These are phyloP conservation scores for Eulemur albifrons DNA, from an alignment of 2,797 vertebrate genomes.

Conservation along the genomic window DNA sequence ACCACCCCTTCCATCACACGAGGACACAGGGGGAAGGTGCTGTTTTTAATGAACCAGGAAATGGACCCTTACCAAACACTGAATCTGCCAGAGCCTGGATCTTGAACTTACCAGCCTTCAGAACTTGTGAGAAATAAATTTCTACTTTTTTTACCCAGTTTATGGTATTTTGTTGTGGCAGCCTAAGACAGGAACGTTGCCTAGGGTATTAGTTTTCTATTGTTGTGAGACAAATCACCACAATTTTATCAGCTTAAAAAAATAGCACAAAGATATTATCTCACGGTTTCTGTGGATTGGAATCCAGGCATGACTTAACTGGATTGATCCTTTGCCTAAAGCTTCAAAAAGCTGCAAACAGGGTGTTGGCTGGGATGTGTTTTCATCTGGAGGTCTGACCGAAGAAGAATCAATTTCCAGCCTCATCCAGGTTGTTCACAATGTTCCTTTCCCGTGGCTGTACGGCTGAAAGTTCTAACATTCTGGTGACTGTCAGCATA, in stretches of 20 bases:
- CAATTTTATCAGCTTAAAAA: background rate
- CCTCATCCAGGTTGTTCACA: background rate
- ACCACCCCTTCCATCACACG: background rate
- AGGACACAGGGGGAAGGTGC: background rate
- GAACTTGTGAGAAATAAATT: background rate
- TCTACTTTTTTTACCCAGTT: background rate
- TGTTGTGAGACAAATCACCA: background rate
- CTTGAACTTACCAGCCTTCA: background rate
- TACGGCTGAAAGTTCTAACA: background rate
- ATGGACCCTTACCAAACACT: background rate
- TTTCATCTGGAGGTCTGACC: background rate
- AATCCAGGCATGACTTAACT: background rate
- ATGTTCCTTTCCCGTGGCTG: background rate
- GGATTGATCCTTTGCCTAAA: background rate
- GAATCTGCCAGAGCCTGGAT: background rate
- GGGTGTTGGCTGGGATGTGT: background rate
- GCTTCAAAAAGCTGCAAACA: background rate
- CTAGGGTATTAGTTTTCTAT: background rate
- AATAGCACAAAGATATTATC: background rate
- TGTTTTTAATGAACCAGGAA: background rate
- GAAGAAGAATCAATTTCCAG: background rate
- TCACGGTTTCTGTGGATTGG: background rate
- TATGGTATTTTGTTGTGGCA: background rate
- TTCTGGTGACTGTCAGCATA: background rate
- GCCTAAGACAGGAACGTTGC: background rate